phyloP scores from a whole-genome alignment of 2,888 invertebrate genomes.

The Stegophylla sp. region DNA sequence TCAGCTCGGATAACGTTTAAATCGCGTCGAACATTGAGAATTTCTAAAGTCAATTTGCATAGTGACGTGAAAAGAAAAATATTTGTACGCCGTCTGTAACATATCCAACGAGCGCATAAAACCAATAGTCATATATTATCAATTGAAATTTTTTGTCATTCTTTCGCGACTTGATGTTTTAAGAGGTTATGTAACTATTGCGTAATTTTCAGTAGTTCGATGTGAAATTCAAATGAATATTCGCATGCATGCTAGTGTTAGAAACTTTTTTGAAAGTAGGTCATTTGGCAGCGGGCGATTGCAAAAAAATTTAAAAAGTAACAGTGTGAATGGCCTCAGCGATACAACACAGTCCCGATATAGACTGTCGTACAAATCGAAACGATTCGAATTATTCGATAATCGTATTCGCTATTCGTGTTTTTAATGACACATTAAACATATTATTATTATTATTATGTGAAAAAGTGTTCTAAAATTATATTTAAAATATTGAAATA shows the following conservation, averaged over 20 bases:
- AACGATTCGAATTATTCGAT: background rate
- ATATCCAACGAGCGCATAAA: background rate
- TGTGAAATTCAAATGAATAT: constrained; percentile 52
- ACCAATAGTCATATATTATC: background rate
- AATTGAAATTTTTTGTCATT: constrained; percentile 10
- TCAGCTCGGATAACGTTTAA: too few relatives aligned
- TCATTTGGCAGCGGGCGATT: constrained; percentile 37
- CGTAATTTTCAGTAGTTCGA: constrained; percentile 36
- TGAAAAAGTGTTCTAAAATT: too few relatives aligned
- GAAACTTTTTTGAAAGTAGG: constrained; percentile 54
- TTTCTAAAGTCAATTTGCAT: background rate
- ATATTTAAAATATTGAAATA: too few relatives aligned
- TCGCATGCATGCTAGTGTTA: constrained; percentile 33
- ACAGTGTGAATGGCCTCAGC: constrained; percentile 28
- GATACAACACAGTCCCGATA: constrained; percentile 10
- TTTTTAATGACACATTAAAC: too few relatives aligned
- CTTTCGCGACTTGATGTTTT: constrained; percentile 35
- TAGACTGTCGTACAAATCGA: background rate
- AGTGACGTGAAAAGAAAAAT: background rate
- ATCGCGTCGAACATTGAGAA: too few relatives aligned
- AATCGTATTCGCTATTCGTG: too few relatives aligned
- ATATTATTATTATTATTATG: too few relatives aligned
- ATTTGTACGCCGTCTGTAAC: background rate
- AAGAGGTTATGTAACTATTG: constrained; percentile 22
- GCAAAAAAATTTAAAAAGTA: constrained; percentile 47